Percentiles rank a stretch among this genome's conserved stretches.
These are phyloP conservation scores for Sympetrum striolatum DNA, from an alignment of 2,888 invertebrate species.

Conservation along the genomic window DNA sequence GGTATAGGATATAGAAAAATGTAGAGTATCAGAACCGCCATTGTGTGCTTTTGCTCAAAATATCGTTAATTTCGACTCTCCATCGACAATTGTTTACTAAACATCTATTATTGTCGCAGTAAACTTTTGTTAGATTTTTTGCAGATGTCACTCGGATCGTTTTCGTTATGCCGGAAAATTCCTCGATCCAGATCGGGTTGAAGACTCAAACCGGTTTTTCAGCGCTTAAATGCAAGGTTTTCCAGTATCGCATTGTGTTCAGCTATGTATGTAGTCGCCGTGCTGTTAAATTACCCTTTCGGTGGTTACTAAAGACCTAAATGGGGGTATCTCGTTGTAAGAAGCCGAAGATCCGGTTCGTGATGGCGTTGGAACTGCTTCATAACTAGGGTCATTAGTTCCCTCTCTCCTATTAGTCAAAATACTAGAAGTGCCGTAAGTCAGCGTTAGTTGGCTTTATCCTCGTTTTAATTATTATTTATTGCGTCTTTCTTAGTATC, in stretches of 20 bases:
- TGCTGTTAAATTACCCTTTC: neutral
- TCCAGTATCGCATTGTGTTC: neutral
- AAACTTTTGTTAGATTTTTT: too few species aligned
- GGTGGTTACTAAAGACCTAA: neutral
- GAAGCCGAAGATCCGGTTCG: neutral
- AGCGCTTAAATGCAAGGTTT: neutral
- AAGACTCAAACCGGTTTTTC: too few species aligned
- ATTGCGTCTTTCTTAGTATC: neutral
- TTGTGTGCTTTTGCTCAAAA: too few species aligned
- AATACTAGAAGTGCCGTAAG: neutral
- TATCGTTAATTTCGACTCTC: too few species aligned
- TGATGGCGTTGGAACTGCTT: neutral
- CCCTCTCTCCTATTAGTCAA: neutral
- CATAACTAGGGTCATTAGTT: neutral
- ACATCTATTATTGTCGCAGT: too few species aligned
- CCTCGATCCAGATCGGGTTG: too few species aligned
- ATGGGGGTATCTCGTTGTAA: neutral
- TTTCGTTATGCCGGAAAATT: too few species aligned
- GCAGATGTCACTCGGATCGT: too few species aligned
- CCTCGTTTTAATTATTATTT: neutral
- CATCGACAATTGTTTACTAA: too few species aligned
- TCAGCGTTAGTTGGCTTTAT: neutral
- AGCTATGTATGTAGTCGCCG: neutral
- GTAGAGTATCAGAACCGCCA: too few species aligned
- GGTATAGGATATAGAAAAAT: too few species aligned